A percentile compares a stretch with the other conserved stretches of the same genome.
Conservation (phyloP, 2,113 vertebrate genomes). For the Atractosteus spatula region DNA sequence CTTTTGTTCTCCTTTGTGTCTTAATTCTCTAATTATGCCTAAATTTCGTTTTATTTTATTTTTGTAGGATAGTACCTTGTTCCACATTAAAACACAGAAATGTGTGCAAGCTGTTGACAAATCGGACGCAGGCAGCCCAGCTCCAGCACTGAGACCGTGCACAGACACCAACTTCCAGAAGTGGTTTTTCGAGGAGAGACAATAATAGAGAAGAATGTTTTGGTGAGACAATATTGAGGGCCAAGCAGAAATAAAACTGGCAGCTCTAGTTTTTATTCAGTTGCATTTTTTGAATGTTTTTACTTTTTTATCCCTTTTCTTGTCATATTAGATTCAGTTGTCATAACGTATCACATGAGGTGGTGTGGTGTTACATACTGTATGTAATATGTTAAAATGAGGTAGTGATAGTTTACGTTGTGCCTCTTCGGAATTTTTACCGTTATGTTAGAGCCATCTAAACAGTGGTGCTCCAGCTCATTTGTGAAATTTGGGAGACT, state of each 20-base stretch:
- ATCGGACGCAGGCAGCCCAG: constrained; percentile 54
- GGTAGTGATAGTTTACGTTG: not conserved
- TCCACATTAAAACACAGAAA: constrained; percentile 75
- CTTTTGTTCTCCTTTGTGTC: not conserved
- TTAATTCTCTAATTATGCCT: not conserved
- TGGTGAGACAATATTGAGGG: not conserved
- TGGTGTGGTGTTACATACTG: not conserved
- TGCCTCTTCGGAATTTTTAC: not conserved
- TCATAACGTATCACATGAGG: not conserved
- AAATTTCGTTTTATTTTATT: constrained; percentile 23
- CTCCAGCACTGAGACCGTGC: constrained; percentile 77
- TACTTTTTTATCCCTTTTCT: not conserved
- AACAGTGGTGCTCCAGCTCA: not conserved
- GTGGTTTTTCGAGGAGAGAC: constrained; percentile 87
- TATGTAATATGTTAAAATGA: not conserved
- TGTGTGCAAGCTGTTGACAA: constrained; percentile 76
- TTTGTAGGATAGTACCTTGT: constrained; percentile 79
- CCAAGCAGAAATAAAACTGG: not conserved
- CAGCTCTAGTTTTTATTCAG: not conserved
- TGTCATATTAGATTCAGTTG: not conserved
- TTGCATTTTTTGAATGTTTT: not conserved
- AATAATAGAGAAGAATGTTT: constrained; percentile 18
- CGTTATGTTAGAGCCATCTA: not conserved
- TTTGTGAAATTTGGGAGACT: too few species aligned
- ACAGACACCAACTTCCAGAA: constrained; percentile 67